Percentiles rank a stretch among this genome's conserved stretches.
These are phyloP conservation scores for Conger conger DNA, from an alignment of 2,113 vertebrate genomes.

Conservation along the genomic window DNA sequence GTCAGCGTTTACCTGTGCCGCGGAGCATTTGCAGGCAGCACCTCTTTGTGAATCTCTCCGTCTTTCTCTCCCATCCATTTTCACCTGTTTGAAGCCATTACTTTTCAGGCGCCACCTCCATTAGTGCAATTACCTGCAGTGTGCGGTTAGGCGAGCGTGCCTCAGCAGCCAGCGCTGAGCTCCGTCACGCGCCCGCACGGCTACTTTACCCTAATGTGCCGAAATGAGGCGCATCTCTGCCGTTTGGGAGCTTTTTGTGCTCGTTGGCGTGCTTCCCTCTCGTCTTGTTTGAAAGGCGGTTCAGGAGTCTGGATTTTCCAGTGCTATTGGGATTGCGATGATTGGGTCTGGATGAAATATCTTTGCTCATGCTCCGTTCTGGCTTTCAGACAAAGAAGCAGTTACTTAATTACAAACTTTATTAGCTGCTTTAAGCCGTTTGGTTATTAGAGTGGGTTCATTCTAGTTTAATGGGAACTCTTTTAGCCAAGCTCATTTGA, in stretches of 20 bases:
- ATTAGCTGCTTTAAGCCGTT: background rate
- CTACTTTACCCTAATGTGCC: slow-evolving; percentile 37
- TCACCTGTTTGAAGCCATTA: slow-evolving; percentile 30
- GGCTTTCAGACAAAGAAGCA: background rate
- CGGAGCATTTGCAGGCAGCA: background rate
- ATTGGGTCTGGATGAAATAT: slow-evolving; percentile 17
- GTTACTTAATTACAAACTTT: slow-evolving; percentile 17
- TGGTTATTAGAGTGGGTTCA: background rate
- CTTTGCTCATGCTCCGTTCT: background rate
- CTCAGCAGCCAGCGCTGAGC: slow-evolving; percentile 39
- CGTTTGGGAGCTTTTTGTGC: background rate
- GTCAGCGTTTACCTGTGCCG: background rate
- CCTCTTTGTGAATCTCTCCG: background rate
- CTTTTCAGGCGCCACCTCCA: slow-evolving; percentile 37
- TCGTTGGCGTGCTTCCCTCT: background rate
- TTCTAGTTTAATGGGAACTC: background rate
- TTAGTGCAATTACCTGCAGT: slow-evolving; percentile 41
- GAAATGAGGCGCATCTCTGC: background rate
- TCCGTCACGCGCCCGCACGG: slow-evolving; percentile 17
- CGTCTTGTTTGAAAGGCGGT: background rate
- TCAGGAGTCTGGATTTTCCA: background rate
- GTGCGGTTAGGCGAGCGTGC: slow-evolving; percentile 34
- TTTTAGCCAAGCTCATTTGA: background rate
- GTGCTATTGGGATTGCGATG: background rate
- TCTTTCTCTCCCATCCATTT: background rate